Conservation (phyloP, 1,140 invertebrate genomes). For the Andrena cerasifolii region DNA sequence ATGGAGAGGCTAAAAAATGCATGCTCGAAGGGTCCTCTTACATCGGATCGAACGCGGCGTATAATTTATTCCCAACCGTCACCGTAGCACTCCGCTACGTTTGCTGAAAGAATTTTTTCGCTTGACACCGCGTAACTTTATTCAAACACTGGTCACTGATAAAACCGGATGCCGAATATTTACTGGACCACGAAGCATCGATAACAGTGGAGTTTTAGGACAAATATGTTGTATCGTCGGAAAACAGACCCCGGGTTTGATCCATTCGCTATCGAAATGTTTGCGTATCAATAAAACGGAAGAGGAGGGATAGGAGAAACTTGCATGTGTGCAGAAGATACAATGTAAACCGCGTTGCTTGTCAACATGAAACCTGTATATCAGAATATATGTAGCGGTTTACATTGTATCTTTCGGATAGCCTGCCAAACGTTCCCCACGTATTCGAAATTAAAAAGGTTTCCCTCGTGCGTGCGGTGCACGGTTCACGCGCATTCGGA, state of each 20-base stretch:
- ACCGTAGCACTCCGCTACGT: too few relatives aligned
- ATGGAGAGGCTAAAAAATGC: neutral
- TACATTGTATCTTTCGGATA: slow-evolving; percentile 23
- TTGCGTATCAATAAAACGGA: neutral
- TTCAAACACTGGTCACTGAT: neutral
- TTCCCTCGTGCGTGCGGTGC: neutral
- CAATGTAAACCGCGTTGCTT: too few relatives aligned
- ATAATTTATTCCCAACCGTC: neutral
- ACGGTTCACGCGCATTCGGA: neutral
- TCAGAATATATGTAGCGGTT: too few relatives aligned
- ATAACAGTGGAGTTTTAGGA: neutral
- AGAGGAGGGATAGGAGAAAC: neutral
- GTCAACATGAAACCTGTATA: neutral
- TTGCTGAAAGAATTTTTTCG: neutral
- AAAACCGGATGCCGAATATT: slow-evolving; percentile 5
- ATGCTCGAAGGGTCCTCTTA: neutral
- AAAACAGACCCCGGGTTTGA: slow-evolving; percentile 1
- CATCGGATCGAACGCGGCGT: neutral
- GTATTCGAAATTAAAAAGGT: slow-evolving; percentile 23
- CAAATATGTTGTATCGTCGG: neutral
- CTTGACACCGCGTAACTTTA: neutral
- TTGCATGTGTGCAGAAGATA: too few relatives aligned
- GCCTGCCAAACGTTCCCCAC: slow-evolving; percentile 23
- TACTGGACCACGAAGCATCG: neutral
- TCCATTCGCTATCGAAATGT: slow-evolving; percentile 11